Conservation (phyloP, 2,888 invertebrate species). For the Taenaris catops region DNA sequence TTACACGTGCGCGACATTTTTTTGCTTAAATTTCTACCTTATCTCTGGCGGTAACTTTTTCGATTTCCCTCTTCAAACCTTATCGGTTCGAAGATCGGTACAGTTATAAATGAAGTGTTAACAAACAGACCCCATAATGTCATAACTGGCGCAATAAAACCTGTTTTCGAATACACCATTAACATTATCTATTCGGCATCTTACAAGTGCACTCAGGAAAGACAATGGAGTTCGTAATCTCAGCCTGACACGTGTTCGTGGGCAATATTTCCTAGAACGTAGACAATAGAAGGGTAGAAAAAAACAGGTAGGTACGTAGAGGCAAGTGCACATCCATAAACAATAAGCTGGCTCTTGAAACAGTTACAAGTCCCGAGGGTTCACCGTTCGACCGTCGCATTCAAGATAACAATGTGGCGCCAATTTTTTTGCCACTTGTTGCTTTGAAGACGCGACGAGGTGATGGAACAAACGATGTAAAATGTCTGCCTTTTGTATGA, state of each 20-base stretch:
- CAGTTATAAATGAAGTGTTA: conserved; percentile 23
- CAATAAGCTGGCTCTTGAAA: conserved; percentile 48
- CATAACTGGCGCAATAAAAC: conserved; percentile 24
- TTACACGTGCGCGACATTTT: conserved; percentile 58
- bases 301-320: conserved; percentile 49
- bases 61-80: conserved; percentile 27
- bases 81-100: conserved; percentile 15
- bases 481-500: conserved; percentile 69
- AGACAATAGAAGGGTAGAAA: conserved; percentile 40
- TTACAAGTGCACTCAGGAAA: conserved; percentile 34
- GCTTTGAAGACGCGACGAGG: conserved; percentile 41
- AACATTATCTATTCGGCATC: conserved; percentile 29
- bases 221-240: conserved; percentile 33
- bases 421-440: conserved; percentile 60
- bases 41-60: conserved; percentile 34
- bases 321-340: conserved; percentile 44
- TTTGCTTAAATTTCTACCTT: conserved; percentile 34
- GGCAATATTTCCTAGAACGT: conserved; percentile 50
- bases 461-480: conserved; percentile 69
- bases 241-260: conserved; percentile 46
- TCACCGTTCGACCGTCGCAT: conserved; percentile 14
- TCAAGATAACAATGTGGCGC: conserved; percentile 54
- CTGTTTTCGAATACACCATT: conserved; percentile 21
- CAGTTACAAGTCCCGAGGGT: conserved; percentile 48
- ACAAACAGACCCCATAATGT: conserved; percentile 22